These are phyloP conservation scores for Castor canadensis DNA, from an alignment of 2,113 vertebrate species.

Conservation along the genomic window DNA sequence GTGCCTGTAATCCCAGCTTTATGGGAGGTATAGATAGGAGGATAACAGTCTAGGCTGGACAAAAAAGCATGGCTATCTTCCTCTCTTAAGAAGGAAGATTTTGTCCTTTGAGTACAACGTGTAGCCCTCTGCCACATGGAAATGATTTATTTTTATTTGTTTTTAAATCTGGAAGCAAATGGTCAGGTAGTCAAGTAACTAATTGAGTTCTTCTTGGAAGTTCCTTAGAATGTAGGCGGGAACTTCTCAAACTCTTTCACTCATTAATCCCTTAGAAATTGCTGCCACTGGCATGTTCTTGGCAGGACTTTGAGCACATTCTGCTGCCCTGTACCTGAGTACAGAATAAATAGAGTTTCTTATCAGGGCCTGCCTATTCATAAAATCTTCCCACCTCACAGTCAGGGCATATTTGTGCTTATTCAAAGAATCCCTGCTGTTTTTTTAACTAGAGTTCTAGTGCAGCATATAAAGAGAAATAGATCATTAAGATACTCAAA, in stretches of 20 bases:
- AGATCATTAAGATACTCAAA: neutral
- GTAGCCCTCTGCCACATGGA: no score
- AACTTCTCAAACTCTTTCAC: neutral
- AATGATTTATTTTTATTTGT: neutral
- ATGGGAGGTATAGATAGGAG: no score
- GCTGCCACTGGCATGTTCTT: neutral
- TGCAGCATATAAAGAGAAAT: neutral
- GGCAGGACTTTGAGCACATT: neutral
- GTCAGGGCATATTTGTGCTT: neutral
- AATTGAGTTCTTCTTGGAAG: neutral
- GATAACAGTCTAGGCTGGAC: no score
- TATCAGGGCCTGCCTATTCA: accelerated
- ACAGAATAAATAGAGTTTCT: neutral
- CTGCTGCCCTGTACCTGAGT: neutral
- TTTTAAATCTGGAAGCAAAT: neutral
- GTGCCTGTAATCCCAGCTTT: no score
- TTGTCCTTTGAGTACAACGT: neutral
- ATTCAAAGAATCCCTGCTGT: neutral
- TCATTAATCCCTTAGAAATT: neutral
- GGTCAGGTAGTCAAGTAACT: neutral
- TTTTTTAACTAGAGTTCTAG: neutral
- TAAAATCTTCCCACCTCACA: neutral
- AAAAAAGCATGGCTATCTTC: neutral
- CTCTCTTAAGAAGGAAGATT: neutral
- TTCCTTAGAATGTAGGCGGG: neutral